These are phyloP conservation scores for Pteria penguin DNA, from an alignment of 2,888 invertebrate genomes.

Conservation along the genomic window DNA sequence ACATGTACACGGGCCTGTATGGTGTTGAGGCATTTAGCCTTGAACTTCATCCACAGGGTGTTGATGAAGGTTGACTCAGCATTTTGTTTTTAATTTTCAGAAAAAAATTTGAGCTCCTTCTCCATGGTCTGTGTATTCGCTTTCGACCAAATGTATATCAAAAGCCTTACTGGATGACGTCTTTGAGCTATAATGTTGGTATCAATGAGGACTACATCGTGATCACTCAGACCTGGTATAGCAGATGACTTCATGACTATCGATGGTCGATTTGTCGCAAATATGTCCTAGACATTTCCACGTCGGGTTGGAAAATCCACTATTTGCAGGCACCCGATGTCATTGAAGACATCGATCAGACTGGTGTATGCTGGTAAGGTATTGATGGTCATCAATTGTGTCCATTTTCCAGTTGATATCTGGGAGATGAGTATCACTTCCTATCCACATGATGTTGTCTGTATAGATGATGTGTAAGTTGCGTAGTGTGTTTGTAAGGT, in stretches of 20 bases:
- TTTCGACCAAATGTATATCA: background rate
- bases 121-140: background rate
- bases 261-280: background rate
- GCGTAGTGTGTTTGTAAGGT: background rate
- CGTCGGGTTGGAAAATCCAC: conserved; percentile 28
- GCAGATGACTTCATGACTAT: background rate
- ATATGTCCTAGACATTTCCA: conserved; percentile 27
- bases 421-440: background rate
- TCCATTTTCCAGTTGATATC: conserved; percentile 10
- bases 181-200: background rate
- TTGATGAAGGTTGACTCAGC: background rate
- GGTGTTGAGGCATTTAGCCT: background rate
- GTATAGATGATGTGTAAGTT: background rate
- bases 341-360: background rate
- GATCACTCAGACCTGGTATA: background rate
- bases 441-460: background rate
- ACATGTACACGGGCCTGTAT: background rate
- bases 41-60: background rate
- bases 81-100: too few species aligned
- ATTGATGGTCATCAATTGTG: too few species aligned
- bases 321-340: conserved; percentile 19
- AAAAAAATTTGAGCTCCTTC: too few species aligned
- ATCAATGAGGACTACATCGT: background rate
- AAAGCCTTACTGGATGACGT: background rate
- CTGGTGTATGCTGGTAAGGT: too few species aligned